Percentiles rank a stretch among this genome's conserved stretches.
Conservation (phyloP, 2,888 invertebrate genomes). For the Oxycera nigricornis region DNA sequence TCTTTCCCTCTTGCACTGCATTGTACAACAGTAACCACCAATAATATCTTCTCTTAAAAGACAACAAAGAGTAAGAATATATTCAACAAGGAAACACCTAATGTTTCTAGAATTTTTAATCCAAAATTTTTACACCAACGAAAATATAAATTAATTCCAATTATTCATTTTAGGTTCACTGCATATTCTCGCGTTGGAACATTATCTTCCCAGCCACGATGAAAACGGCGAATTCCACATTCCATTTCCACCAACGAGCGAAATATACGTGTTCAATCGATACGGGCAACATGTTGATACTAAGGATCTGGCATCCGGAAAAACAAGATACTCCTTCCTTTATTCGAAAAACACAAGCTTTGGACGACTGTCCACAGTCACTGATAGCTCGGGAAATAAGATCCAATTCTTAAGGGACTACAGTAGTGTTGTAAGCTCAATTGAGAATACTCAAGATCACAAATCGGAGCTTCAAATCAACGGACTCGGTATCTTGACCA, state of each 20-base stretch:
- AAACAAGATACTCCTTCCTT: slow-evolving; percentile 91
- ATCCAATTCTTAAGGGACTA: slow-evolving; percentile 92
- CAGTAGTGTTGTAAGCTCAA: slow-evolving; percentile 90
- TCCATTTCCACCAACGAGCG: slow-evolving; percentile 90
- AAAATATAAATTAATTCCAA: no score
- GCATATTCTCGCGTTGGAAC: slow-evolving; percentile 84
- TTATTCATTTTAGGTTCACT: slow-evolving; percentile 68
- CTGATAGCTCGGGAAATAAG: slow-evolving; percentile 92
- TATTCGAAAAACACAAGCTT: slow-evolving; percentile 97
- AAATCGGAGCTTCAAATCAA: slow-evolving; percentile 92
- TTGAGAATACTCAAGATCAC: slow-evolving; percentile 92
- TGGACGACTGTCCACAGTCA: slow-evolving; percentile 91
- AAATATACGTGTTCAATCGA: slow-evolving; percentile 91
- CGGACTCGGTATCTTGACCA: slow-evolving; percentile 89
- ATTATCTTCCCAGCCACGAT: slow-evolving; percentile 85
- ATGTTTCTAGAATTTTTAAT: no score
- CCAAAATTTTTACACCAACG: no score
- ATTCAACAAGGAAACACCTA: no score
- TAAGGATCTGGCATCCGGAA: slow-evolving; percentile 92
- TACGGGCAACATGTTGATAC: slow-evolving; percentile 97
- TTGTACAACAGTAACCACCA: no score
- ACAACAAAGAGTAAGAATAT: no score
- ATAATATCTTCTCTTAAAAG: no score
- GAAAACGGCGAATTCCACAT: slow-evolving; percentile 92
- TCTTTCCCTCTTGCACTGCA: no score